phyloP scores from a whole-genome alignment of 2,888 invertebrate species.

The Drosophila setosimentum region DNA sequence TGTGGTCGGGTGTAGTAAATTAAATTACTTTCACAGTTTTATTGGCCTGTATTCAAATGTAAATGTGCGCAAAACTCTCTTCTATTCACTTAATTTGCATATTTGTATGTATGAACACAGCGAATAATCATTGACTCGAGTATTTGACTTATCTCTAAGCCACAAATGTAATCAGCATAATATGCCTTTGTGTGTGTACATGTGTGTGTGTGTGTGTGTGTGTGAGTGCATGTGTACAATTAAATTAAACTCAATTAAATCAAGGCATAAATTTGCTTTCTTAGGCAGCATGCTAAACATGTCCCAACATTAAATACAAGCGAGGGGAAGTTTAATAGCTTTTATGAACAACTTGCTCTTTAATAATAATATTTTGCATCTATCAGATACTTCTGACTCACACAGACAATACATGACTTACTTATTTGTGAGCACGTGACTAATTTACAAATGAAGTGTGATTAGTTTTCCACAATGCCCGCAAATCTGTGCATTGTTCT shows the following conservation, averaged over 20 bases:
- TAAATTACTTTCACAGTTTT: slow-evolving; percentile 61
- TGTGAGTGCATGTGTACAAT: slow-evolving; percentile 27
- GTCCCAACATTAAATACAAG: slow-evolving; percentile 21
- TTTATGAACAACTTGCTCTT: slow-evolving; percentile 18
- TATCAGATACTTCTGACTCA: slow-evolving; percentile 21
- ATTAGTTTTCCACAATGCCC: slow-evolving; percentile 1
- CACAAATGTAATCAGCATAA: slow-evolving; percentile 46
- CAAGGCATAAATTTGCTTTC: slow-evolving; percentile 53
- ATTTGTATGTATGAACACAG: slow-evolving; percentile 10
- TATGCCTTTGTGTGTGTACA: slow-evolving; percentile 9
- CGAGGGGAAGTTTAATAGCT: slow-evolving; percentile 2
- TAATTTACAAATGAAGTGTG: slow-evolving; percentile 26
- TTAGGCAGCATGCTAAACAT: slow-evolving; percentile 23
- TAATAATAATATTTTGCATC: slow-evolving; percentile 22
- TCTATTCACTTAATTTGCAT: slow-evolving; percentile 41
- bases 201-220: slow-evolving; percentile 10
- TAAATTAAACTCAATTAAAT: slow-evolving; percentile 71
- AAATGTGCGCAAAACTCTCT: slow-evolving; percentile 16
- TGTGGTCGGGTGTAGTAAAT: slow-evolving; percentile 43
- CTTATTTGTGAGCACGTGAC: slow-evolving; percentile 30
- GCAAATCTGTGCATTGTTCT: slow-evolving; percentile 3
- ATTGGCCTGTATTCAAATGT: slow-evolving; percentile 43
- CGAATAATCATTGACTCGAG: slow-evolving; percentile 34
- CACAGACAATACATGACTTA: no score
- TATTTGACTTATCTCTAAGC: slow-evolving; percentile 42